phyloP scores from a whole-genome alignment of 2,113 vertebrate species.

The Leucoraja erinaceus region DNA sequence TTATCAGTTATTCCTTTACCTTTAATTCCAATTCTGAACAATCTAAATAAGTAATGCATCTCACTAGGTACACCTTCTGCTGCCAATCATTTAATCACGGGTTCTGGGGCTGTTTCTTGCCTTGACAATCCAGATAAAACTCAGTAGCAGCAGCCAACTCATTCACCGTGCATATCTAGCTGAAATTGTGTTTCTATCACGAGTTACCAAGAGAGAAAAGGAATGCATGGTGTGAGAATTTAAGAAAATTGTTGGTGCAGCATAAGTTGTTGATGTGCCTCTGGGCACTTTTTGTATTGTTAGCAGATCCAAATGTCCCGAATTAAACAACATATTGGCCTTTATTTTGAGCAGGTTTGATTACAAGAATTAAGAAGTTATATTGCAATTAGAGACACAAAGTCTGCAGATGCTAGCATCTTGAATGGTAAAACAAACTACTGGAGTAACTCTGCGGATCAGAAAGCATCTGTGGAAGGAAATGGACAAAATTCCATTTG shows the following conservation, averaged over 20 bases:
- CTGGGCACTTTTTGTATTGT: not conserved
- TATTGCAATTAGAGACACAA: too few species aligned
- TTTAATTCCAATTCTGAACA: not conserved
- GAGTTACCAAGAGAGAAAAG: not conserved
- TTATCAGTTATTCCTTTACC: not conserved
- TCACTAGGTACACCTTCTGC: not conserved
- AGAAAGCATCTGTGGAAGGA: too few species aligned
- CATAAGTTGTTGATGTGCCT: not conserved
- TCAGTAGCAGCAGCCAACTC: not conserved
- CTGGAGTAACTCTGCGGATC: too few species aligned
- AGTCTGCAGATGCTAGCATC: too few species aligned
- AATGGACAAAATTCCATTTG: too few species aligned
- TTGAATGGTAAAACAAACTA: too few species aligned
- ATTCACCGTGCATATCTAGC: not conserved
- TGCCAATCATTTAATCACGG: not conserved
- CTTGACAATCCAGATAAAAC: not conserved
- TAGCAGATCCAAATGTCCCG: too few species aligned
- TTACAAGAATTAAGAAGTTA: too few species aligned
- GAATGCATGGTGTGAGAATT: not conserved
- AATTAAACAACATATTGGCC: too few species aligned
- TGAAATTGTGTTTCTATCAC: not conserved
- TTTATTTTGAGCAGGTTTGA: too few species aligned
- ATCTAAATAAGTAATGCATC: too few species aligned
- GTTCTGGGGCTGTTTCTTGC: not conserved
- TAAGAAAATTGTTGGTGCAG: not conserved